A percentile compares a stretch with the other conserved stretches of the same genome.
Evolutionary conservation across 2,113 vertebrate genomes (phyloP).

Genomic region (Lepidothrix coronata): DNA sequence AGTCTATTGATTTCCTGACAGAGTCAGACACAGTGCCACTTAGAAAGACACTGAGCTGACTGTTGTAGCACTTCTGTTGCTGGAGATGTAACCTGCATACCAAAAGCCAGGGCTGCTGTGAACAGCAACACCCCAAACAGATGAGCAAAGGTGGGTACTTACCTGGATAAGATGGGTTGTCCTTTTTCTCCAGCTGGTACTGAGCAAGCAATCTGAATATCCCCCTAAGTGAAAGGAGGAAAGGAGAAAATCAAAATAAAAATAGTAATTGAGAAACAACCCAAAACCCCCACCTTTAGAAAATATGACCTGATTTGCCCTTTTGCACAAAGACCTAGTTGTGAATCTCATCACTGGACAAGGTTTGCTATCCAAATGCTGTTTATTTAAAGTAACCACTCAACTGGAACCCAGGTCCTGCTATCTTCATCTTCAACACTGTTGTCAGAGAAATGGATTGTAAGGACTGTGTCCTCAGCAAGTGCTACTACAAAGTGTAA

Average conservation of each 20-base stretch:
- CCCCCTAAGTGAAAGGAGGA: slow-evolving; percentile 74
- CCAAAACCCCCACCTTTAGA: background rate
- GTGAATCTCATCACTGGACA: background rate
- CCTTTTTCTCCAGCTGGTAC: slow-evolving; percentile 93
- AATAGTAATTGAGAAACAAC: background rate
- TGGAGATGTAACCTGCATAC: background rate
- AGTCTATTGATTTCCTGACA: background rate
- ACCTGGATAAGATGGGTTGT: slow-evolving; percentile 90
- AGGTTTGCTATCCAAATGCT: background rate
- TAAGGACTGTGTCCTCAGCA: background rate
- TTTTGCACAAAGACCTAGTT: background rate
- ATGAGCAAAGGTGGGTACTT: background rate
- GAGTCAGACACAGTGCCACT: background rate
- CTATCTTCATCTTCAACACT: background rate
- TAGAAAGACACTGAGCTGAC: background rate
- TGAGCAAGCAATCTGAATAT: slow-evolving; percentile 92
- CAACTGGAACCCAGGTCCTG: background rate
- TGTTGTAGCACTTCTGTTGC: background rate
- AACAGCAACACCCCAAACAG: background rate
- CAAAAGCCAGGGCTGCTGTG: background rate
- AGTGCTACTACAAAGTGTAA: background rate
- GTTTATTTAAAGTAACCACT: background rate
- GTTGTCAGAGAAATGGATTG: background rate
- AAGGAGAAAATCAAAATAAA: background rate
- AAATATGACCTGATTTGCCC: background rate